A percentile compares a stretch with the other conserved stretches of the same genome.
Conservation (phyloP, 2,888 invertebrate species). For the Resseliella maxima region DNA sequence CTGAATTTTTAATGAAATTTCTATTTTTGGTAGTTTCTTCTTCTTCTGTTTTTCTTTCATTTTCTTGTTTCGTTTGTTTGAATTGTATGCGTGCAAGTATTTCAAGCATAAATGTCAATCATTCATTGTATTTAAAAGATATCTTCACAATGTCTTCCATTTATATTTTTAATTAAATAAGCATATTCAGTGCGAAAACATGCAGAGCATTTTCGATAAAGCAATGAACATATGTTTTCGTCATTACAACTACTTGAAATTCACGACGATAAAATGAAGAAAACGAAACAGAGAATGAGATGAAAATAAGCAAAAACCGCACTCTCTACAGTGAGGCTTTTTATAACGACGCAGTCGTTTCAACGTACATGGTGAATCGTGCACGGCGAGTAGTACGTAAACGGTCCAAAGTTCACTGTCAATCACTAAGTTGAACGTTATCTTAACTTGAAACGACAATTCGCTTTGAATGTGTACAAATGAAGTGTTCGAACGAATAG, state of each 20-base stretch:
- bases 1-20: conserved; percentile 30
- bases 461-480: not conserved
- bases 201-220: not conserved
- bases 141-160: too few species aligned
- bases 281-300: not conserved
- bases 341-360: not conserved
- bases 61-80: too few species aligned
- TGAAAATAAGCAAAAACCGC: too few species aligned
- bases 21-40: not conserved
- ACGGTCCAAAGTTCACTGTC: conserved; percentile 54
- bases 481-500: not conserved
- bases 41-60: not conserved
- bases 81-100: too few species aligned
- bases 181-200: not conserved
- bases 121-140: too few species aligned
- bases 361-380: not conserved
- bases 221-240: not conserved
- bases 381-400: conserved; percentile 1
- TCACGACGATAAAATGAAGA: too few species aligned
- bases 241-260: not conserved
- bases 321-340: too few species aligned
- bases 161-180: not conserved
- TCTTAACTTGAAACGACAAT: not conserved
- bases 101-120: too few species aligned
- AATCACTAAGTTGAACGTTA: conserved; percentile 10